Evolutionary conservation across 2,797 vertebrate species (phyloP), one percentile per base, ranked within the genome.

Genomic region (Danio jaintianensis): DNA sequence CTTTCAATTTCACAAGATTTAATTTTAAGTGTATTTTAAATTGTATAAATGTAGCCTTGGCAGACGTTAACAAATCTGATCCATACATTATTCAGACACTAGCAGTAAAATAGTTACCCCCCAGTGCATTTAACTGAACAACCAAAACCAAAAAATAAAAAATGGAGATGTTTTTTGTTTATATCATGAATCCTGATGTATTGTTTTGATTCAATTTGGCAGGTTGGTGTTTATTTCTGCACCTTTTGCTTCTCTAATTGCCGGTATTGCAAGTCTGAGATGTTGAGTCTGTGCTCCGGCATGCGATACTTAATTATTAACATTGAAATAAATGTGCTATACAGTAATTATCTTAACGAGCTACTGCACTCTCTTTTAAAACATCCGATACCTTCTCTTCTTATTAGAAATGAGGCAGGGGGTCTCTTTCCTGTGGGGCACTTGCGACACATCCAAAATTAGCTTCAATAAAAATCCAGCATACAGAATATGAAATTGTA

Each of bases 301-400:
- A 79, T 86, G 83, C 81, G 85, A 85, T 89, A 86, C 84, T 89
- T 86, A 87, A 89, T 87, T 87, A 86, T 87, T 88, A 88, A 86
- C 86, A 80, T 78, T 74, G 66, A 87, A 92, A 90, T 92, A 89
- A 90, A 92, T 89, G 92, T 93, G 89, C 90, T 90, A 92, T 92
- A 87, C 87, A 89, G 89, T 93, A 92, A 93, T 93, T 93, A 93
- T 91, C 90, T 86, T 92, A 92, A 93, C 90, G 90, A 93, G 91
- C 91, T 92, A 89, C 90, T 89, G 88, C 87, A 87, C 89, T 93
- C 63, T 63, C 70, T 67, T 77, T 72, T 92, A 91, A 91, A 92
- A 90, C 86, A 89, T 89, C 86, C 86, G 83, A 87, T 88, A 91
- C 88, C 83, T 87, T 86, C 83, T 89, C 86, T 89, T 89, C 85